phyloP scores from a whole-genome alignment of 2,797 vertebrate genomes.

The Carapus acus region DNA sequence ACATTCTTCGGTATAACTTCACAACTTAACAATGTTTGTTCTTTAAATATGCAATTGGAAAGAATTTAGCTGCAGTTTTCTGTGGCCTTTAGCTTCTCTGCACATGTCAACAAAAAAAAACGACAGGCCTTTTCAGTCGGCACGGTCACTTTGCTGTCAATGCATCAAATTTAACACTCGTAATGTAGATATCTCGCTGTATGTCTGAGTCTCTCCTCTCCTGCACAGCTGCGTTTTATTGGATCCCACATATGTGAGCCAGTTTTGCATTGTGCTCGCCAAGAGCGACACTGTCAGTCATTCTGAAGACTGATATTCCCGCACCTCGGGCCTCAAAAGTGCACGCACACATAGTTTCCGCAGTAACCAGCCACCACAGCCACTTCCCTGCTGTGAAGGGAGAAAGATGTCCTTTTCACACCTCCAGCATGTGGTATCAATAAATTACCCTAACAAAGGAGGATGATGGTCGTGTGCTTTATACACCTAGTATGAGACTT shows the following conservation, averaged over 20 bases:
- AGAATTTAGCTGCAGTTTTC: no score
- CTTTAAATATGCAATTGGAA: no score
- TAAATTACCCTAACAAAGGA: slow-evolving; percentile 3
- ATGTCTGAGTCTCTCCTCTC: not conserved
- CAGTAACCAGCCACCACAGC: slow-evolving; percentile 30
- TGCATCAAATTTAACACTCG: not conserved
- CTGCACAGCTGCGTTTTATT: not conserved
- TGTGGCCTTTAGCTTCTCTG: no score
- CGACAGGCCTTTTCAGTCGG: no score
- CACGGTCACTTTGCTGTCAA: not conserved
- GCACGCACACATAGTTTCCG: slow-evolving; percentile 32
- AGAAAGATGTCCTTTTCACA: slow-evolving; percentile 7
- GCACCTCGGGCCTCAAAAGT: not conserved
- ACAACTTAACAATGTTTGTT: slow-evolving; percentile 14
- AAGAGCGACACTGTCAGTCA: slow-evolving; percentile 10
- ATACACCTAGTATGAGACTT: not conserved
- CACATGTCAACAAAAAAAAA: no score
- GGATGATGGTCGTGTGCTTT: not conserved
- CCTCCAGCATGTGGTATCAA: not conserved
- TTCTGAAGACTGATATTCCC: not conserved
- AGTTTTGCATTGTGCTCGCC: not conserved
- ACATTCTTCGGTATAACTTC: not conserved
- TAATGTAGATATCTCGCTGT: no score
- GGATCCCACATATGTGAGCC: not conserved
- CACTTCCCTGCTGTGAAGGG: slow-evolving; percentile 26